phyloP scores from a whole-genome alignment of 1,140 invertebrate genomes.

The Thaumatotibia leucotreta region DNA sequence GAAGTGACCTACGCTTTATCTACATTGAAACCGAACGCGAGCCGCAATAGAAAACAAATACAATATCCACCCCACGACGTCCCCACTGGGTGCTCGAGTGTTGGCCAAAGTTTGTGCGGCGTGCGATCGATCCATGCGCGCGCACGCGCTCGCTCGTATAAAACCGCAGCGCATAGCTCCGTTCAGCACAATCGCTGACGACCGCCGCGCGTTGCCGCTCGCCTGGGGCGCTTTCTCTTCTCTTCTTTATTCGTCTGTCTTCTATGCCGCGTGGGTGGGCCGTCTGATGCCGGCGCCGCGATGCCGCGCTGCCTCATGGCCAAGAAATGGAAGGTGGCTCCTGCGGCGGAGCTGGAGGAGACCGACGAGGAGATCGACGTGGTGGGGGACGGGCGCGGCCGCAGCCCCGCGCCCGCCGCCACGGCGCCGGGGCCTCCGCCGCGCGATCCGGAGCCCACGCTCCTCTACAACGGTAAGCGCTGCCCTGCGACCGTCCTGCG shows the following conservation, averaged over 20 bases:
- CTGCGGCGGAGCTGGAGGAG: constrained; percentile 85
- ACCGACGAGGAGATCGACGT: constrained; percentile 91
- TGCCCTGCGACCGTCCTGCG: background rate
- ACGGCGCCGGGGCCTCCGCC: constrained; percentile 67
- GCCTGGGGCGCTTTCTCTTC: constrained; percentile 72
- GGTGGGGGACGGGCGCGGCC: constrained; percentile 78
- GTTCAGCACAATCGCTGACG: constrained; percentile 75
- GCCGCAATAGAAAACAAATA: background rate
- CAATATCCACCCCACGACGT: constrained; percentile 13
- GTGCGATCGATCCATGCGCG: constrained; percentile 67
- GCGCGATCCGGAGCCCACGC: constrained; percentile 68
- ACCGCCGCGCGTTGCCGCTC: constrained; percentile 72
- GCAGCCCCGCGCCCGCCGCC: constrained; percentile 72
- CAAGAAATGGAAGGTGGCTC: constrained; percentile 93
- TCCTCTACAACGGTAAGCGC: constrained; percentile 72
- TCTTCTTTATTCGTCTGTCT: constrained; percentile 73
- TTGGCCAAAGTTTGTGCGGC: constrained; percentile 54
- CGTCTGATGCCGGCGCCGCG: constrained; percentile 73
- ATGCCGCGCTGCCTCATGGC: constrained; percentile 94
- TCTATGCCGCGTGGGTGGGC: constrained; percentile 60
- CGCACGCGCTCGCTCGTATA: constrained; percentile 62
- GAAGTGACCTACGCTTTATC: background rate
- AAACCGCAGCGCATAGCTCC: constrained; percentile 50
- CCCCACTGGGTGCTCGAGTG: constrained; percentile 61
- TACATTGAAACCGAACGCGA: background rate